Evolutionary conservation across 2,113 vertebrate genomes (phyloP).

Genomic region (Sinocyclocheilus rhinocerous): DNA sequence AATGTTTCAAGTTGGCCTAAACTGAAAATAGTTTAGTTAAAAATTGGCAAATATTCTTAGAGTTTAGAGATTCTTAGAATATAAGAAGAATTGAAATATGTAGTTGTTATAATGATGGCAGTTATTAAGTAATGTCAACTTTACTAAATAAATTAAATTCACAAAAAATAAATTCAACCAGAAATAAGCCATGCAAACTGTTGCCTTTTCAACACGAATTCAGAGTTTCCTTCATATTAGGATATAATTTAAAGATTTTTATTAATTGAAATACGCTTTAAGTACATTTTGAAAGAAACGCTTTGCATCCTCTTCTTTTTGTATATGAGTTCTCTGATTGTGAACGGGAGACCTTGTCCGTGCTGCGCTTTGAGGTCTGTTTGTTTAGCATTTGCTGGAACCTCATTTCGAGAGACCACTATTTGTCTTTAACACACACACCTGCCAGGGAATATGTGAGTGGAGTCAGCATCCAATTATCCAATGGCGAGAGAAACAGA

Average conservation of each 20-base stretch:
- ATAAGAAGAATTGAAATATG: background rate
- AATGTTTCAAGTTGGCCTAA: background rate
- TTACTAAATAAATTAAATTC: background rate
- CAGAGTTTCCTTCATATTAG: slow-evolving; percentile 26
- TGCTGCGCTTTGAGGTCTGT: slow-evolving; percentile 42
- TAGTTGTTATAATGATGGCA: background rate
- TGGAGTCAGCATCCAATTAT: slow-evolving; percentile 37
- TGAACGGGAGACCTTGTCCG: background rate
- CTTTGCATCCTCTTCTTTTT: background rate
- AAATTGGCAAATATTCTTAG: background rate
- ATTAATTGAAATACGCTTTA: background rate
- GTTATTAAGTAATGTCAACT: background rate
- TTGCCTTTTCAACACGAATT: background rate
- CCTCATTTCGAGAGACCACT: slow-evolving; percentile 42
- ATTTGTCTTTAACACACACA: slow-evolving; percentile 53
- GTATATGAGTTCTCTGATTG: background rate
- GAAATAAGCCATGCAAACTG: background rate
- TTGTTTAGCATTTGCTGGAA: slow-evolving; percentile 50
- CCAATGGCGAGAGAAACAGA: slow-evolving; percentile 8
- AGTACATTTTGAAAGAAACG: background rate
- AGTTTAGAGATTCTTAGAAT: background rate
- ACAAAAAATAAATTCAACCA: background rate
- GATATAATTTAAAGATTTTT: background rate
- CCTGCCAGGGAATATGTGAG: slow-evolving; percentile 44
- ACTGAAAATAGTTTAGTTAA: background rate